These are phyloP conservation scores for Parnassius apollo DNA, from an alignment of 2,888 invertebrate species.

Conservation along the genomic window DNA sequence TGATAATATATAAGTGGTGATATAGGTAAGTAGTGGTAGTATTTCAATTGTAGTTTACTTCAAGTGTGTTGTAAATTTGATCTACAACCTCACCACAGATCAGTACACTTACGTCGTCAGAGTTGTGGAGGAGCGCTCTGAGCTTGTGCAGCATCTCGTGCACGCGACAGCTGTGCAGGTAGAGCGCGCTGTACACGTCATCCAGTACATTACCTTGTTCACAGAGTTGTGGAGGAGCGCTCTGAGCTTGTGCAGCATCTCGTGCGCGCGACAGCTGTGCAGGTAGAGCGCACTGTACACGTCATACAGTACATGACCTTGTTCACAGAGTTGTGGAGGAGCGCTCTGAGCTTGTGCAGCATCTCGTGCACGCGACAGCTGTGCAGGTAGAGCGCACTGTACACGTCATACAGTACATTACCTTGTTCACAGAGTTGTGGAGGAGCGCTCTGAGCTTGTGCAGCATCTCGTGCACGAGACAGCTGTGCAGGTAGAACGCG, in stretches of 20 bases:
- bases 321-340: conserved; percentile 65
- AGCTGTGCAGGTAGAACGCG: conserved; percentile 89
- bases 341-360: conserved; percentile 81
- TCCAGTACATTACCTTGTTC: conserved; percentile 28
- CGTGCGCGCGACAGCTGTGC: conserved; percentile 83
- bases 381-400: conserved; percentile 91
- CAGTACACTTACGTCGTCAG: conserved; percentile 14
- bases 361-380: conserved; percentile 85
- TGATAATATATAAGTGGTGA: no score
- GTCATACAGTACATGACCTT: conserved; percentile 24
- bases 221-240: conserved; percentile 69
- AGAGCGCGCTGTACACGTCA: conserved; percentile 87
- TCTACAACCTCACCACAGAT: no score
- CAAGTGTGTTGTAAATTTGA: no score
- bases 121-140: conserved; percentile 75
- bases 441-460: conserved; percentile 84
- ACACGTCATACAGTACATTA: conserved; percentile 73
- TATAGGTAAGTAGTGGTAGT: no score
- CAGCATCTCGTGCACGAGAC: conserved; percentile 84
- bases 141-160: conserved; percentile 85
- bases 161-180: conserved; percentile 85
- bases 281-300: conserved; percentile 91
- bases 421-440: conserved; percentile 46
- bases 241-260: conserved; percentile 84
- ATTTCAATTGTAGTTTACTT: no score